phyloP scores from a whole-genome alignment of 2,888 invertebrate genomes.

The Cryptosula pallasiana region DNA sequence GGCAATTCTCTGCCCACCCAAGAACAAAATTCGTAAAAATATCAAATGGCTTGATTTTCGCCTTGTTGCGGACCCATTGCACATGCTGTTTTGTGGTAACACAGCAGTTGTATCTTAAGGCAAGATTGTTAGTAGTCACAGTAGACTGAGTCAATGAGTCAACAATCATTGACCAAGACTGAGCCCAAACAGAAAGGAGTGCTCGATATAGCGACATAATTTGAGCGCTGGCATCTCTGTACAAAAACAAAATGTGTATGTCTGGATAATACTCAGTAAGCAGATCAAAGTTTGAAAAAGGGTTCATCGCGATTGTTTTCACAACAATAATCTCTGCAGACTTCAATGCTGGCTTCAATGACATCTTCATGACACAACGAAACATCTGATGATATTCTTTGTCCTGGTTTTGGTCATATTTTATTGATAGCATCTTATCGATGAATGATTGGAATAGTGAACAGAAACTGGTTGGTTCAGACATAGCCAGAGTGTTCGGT shows the following conservation, averaged over 20 bases:
- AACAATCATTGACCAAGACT: neutral
- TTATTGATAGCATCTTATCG: neutral
- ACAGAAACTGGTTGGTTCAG: neutral
- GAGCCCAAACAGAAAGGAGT: too few species aligned
- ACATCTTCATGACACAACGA: neutral
- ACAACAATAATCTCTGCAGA: neutral
- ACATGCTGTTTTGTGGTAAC: neutral
- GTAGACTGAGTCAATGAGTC: neutral
- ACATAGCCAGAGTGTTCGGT: neutral
- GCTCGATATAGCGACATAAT: neutral
- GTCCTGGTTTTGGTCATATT: neutral
- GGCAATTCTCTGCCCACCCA: neutral
- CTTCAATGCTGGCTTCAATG: neutral
- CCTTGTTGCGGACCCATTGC: neutral
- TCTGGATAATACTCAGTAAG: neutral
- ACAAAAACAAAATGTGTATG: neutral
- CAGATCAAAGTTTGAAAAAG: neutral
- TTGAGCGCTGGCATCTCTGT: neutral
- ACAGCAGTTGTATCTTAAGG: neutral
- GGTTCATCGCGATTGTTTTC: neutral
- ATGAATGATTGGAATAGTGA: slow-evolving; percentile 9
- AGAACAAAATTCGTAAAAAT: neutral
- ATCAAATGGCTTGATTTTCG: neutral
- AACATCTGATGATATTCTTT: neutral
- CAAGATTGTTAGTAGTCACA: too few species aligned